Conservation (phyloP, 2,113 vertebrate genomes). For the Rhinolophus ferrumequinum region DNA sequence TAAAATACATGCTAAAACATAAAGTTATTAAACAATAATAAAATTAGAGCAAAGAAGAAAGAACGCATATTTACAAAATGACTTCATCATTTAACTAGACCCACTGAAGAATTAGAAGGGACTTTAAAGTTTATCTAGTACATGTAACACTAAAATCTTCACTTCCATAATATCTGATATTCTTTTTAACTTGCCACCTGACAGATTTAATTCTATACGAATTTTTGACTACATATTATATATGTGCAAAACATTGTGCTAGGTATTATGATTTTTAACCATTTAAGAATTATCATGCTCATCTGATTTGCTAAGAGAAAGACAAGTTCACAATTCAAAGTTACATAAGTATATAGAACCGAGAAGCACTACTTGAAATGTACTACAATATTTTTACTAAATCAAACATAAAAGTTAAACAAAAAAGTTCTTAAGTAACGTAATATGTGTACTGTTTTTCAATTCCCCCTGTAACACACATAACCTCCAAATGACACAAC, state of each 20-base stretch:
- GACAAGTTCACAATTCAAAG: neutral
- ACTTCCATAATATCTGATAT: neutral
- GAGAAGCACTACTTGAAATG: neutral
- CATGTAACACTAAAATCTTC: neutral
- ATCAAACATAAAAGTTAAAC: neutral
- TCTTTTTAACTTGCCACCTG: neutral
- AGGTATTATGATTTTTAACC: neutral
- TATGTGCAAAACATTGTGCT: neutral
- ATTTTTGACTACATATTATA: neutral
- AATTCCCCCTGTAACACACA: neutral
- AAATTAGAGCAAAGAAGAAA: neutral
- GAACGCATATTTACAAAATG: neutral
- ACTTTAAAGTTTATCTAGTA: neutral
- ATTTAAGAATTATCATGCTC: neutral
- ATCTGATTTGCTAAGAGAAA: constrained; percentile 14
- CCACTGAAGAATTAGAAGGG: neutral
- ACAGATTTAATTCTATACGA: neutral
- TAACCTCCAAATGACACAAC: neutral
- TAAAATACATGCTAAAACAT: neutral
- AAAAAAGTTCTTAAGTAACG: neutral
- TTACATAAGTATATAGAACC: neutral
- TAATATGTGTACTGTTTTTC: neutral
- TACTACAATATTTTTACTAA: neutral
- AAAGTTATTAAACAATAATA: neutral
- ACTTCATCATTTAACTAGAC: constrained; percentile 13